Percentiles rank a stretch among this genome's conserved stretches.
phyloP scores from a whole-genome alignment of 1,140 invertebrate species.

The Ostrea edulis region DNA sequence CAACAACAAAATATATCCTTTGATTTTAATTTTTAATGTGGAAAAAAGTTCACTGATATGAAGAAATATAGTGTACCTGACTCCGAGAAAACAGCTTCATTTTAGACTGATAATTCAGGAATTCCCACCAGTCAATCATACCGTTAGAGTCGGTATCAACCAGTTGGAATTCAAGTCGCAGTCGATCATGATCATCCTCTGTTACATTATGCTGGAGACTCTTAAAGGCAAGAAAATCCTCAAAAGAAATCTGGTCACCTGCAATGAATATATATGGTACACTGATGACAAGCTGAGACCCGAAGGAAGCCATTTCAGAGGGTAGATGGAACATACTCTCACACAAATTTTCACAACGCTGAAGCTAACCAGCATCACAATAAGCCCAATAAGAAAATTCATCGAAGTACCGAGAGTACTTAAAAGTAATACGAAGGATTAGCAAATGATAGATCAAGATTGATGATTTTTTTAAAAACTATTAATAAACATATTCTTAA shows the following conservation, averaged over 20 bases:
- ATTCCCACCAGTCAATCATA: constrained; percentile 49
- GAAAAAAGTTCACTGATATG: not conserved
- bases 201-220: not conserved
- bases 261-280: constrained; percentile 14
- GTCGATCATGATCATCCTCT: constrained; percentile 33
- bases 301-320: too few relatives aligned
- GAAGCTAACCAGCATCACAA: too few relatives aligned
- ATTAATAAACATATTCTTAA: too few relatives aligned
- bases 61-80: constrained; percentile 1
- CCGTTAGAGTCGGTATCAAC: constrained; percentile 42
- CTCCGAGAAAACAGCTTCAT: constrained; percentile 12
- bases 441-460: too few relatives aligned
- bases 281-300: not conserved
- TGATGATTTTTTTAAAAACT: too few relatives aligned
- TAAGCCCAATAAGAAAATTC: too few relatives aligned
- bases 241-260: constrained; percentile 43
- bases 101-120: constrained; percentile 43
- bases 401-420: too few relatives aligned
- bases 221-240: constrained; percentile 48
- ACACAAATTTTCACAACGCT: too few relatives aligned
- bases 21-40: not conserved
- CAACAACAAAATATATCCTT: not conserved
- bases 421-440: too few relatives aligned
- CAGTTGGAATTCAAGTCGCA: constrained; percentile 31
- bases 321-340: too few relatives aligned